Percentiles rank a stretch among this genome's conserved stretches.
phyloP scores from a whole-genome alignment of 2,888 invertebrate species.

The Coenonympha arcania region DNA sequence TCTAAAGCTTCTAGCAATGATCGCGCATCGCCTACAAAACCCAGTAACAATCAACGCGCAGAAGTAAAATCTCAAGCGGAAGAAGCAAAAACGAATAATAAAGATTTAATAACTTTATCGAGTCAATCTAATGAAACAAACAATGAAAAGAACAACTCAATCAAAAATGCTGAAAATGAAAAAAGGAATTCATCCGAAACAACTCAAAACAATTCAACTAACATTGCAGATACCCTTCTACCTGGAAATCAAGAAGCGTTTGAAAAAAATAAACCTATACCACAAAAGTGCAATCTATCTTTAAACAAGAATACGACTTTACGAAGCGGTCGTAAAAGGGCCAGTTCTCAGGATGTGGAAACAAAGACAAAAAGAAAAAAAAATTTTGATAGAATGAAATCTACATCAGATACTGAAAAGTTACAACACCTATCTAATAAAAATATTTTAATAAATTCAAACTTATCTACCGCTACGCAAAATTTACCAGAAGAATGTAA shows the following conservation, averaged over 20 bases:
- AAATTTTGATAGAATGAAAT: conserved; percentile 12
- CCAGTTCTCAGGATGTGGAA: conserved; percentile 21
- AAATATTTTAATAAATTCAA: neutral
- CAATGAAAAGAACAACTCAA: neutral
- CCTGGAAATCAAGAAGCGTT: conserved; percentile 63
- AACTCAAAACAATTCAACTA: conserved; percentile 35
- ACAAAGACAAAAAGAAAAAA: conserved; percentile 18
- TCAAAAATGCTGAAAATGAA: conserved; percentile 9
- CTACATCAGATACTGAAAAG: conserved; percentile 17
- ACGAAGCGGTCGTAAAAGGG: conserved; percentile 21
- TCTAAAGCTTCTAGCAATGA: neutral
- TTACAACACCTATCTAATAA: neutral
- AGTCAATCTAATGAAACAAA: conserved; percentile 20
- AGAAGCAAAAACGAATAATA: conserved; percentile 11
- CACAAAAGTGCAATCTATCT: neutral
- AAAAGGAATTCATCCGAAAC: conserved; percentile 16
- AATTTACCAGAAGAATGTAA: conserved; percentile 3
- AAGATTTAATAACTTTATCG: conserved; percentile 9
- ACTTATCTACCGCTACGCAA: conserved; percentile 1
- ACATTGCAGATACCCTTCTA: conserved; percentile 45
- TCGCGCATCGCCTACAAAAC: neutral
- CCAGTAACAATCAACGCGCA: conserved; percentile 22
- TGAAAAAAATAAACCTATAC: conserved; percentile 23
- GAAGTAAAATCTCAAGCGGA: conserved; percentile 16
- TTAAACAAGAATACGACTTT: conserved; percentile 5